Evolutionary conservation across 1,140 invertebrate genomes (phyloP), one percentile per base, ranked within the genome.

Genomic region (Hermetia illucens): DNA sequence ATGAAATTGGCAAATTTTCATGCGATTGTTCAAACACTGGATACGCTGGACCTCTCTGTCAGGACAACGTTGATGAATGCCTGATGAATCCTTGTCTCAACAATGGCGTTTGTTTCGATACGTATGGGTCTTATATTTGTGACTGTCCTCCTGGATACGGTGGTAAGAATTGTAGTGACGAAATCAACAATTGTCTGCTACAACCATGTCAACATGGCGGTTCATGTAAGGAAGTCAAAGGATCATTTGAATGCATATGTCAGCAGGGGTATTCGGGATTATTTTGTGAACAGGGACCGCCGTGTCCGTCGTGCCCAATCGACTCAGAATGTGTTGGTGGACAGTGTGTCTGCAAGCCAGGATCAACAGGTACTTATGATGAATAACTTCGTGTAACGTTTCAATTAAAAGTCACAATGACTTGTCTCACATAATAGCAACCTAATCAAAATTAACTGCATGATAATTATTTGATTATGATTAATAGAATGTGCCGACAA

Each of bases 31-130:
- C 64, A 15, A 67, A 67, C 40, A 83, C 80, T 4, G 80, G 83
- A 10, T 95, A 85, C 60, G 69, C 68, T 37, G 89, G 88, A 12
- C 50, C 59, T 9, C 69, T 78, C 30, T 94, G 89, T 61, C 82
- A 90, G 53, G 63, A 69, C 2, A 83, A 92, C 55, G 79, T 90
- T 39, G 77, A 92, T 61, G 89, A 94, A 58, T 93, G 89, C 63
- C 52, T 55, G 12, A 63, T 67, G 34, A 52, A 65, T 20, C 76
- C 84, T 0, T 92, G 88, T 63, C 62, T 75, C 9, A 82, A 86
- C 64, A 71, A 74, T 1, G 81, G 86, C 16, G 62, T 70, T 6
- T 87, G 83, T 60, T 83, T 76, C 53, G 79, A 84, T 55, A 81
- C 72, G 38, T 83, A 84, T 51, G 82, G 82, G 9, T 68, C 74